These are phyloP conservation scores for Heterodera schachtii DNA, from an alignment of 1,140 invertebrate species.

Conservation along the genomic window DNA sequence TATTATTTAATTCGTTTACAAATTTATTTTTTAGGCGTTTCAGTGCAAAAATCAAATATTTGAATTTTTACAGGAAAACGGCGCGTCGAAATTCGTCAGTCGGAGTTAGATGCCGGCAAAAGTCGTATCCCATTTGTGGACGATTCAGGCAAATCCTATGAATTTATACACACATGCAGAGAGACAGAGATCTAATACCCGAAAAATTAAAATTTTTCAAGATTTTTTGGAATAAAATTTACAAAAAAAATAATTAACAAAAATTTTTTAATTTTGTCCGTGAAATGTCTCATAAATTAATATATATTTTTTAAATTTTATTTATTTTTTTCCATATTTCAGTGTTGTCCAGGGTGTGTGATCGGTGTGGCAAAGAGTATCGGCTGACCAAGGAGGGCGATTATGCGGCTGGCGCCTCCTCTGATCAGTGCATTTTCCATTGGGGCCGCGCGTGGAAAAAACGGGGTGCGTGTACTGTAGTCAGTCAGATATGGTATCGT, in stretches of 20 bases:
- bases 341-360: conserved; percentile 70
- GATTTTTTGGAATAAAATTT: too few species aligned
- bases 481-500: too few species aligned
- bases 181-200: too few species aligned
- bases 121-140: conserved; percentile 29
- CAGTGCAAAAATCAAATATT: not conserved
- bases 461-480: conserved; percentile 25
- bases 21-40: too few species aligned
- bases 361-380: conserved; percentile 76
- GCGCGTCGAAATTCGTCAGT: conserved; percentile 23
- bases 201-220: too few species aligned
- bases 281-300: too few species aligned
- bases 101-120: conserved; percentile 16
- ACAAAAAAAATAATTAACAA: too few species aligned
- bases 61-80: not conserved
- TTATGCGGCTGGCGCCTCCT: conserved; percentile 69
- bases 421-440: conserved; percentile 79
- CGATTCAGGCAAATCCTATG: conserved; percentile 2
- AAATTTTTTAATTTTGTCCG: too few species aligned
- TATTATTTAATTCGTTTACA: too few species aligned
- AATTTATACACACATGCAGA: not conserved
- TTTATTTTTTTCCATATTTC: conserved; percentile 14
- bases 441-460: conserved; percentile 74
- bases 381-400: conserved; percentile 72
- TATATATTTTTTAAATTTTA: not conserved